phyloP scores from a whole-genome alignment of 2,797 vertebrate species.

The Pelobates cultripes region DNA sequence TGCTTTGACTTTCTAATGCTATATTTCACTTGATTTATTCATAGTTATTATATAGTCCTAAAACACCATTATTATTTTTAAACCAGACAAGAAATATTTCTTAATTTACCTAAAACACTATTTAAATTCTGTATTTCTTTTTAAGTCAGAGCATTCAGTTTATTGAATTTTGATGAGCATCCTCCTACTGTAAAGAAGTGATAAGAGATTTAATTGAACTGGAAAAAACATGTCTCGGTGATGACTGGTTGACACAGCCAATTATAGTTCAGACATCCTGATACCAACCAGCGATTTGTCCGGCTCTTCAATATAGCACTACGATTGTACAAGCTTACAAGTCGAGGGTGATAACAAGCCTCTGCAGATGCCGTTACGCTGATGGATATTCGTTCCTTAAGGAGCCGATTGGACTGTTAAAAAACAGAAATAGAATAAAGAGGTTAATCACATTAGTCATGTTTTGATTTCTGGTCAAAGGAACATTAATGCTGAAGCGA shows the following conservation, averaged over 20 bases:
- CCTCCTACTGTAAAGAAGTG: not conserved
- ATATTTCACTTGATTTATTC: too few relatives aligned
- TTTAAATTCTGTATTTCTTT: too few relatives aligned
- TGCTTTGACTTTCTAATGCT: too few relatives aligned
- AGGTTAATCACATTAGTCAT: slow-evolving; percentile 31
- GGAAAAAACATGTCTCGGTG: not conserved
- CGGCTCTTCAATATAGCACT: not conserved
- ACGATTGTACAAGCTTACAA: not conserved
- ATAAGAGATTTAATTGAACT: not conserved
- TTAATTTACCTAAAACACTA: too few relatives aligned
- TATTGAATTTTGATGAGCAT: not conserved
- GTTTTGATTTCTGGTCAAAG: slow-evolving; percentile 33
- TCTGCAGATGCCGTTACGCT: not conserved
- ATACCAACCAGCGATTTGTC: not conserved
- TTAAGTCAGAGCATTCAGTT: too few relatives aligned
- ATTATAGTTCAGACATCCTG: not conserved
- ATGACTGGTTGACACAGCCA: not conserved
- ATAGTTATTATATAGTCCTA: too few relatives aligned
- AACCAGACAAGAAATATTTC: too few relatives aligned
- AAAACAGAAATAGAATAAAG: slow-evolving; percentile 11
- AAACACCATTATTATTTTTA: too few relatives aligned
- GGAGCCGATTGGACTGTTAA: not conserved
- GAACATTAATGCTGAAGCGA: slow-evolving; percentile 14
- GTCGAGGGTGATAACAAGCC: not conserved
- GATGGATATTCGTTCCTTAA: slow-evolving; percentile 21